Evolutionary conservation across 2,888 invertebrate species (phyloP), one percentile per base, ranked within the genome.

Genomic region (Meiosimyza decipiens): DNA sequence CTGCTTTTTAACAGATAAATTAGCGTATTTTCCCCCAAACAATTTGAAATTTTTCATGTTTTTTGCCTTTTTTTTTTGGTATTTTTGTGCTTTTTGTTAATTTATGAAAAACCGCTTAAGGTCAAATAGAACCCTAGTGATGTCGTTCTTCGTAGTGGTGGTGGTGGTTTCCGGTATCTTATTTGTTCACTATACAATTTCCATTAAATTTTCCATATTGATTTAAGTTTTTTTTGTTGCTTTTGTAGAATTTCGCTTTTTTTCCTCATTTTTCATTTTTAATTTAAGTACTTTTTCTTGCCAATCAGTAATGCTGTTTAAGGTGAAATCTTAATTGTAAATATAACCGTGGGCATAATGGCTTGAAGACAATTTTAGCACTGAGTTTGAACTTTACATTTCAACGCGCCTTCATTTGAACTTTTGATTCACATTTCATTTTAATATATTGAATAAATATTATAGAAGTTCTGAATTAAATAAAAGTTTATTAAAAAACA

Each of bases 1-100:
- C 70, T 59, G 62, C 70, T 70, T 70, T 54, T 70, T 70, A 70
- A 62, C 70, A 70, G 70, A 70, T 70, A 70, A 70, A 70, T 70
- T 70, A 70, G 70, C 70, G 70, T 63, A 55, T 70, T 70, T 63
- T 54, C 40, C 47, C 69, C 60, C 70, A 22, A 63, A 54, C 62
- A 62, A 59, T 59, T 50, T 69, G n/a, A 50, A 60, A 59, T 59
- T 51, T 49, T 60, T 59, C 40, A 54, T 5, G 59, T 22, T 57
- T n/a, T 16, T 57, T 59, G 3, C 18, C 16, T 54, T 49, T 50
- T 49, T 68, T 49, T 57, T 67, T 47, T 52, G 47, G 47, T 33
- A 54, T 59, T 59, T 59, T 69, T 69, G 28, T 69, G 59, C 59
- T 59, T 69, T 59, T 70, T 18, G 70, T 52, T 70, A 70, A 70